Evolutionary conservation across 2,888 invertebrate species (phyloP).

Genomic region (Euclidia mi): DNA sequence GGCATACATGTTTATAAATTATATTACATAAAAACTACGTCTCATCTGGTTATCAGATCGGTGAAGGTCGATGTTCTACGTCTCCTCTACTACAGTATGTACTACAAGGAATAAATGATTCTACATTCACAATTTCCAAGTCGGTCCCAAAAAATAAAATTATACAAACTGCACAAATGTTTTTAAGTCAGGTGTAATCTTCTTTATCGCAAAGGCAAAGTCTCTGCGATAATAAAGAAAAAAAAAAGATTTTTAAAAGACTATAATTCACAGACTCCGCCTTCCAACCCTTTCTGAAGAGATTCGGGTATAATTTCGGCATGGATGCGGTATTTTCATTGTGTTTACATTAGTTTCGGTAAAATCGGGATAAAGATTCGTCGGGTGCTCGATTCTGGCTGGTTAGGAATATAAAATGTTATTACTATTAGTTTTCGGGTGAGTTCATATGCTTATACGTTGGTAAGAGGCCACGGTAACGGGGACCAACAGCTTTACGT

Average conservation of each 20-base stretch:
- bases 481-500: too few species aligned
- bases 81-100: too few species aligned
- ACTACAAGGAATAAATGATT: slow-evolving; percentile 29
- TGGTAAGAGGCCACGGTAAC: background rate
- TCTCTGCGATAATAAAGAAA: slow-evolving; percentile 80
- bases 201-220: slow-evolving; percentile 80
- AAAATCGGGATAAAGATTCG: slow-evolving; percentile 53
- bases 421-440: slow-evolving; percentile 22
- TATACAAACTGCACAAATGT: slow-evolving; percentile 70
- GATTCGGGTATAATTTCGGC: slow-evolving; percentile 55
- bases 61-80: too few species aligned
- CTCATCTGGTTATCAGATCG: too few species aligned
- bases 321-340: slow-evolving; percentile 60
- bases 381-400: slow-evolving; percentile 41
- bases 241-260: slow-evolving; percentile 85
- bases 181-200: slow-evolving; percentile 76
- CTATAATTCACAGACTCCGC: slow-evolving; percentile 76
- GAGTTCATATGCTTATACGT: background rate
- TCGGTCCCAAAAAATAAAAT: slow-evolving; percentile 53
- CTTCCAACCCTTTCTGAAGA: slow-evolving; percentile 70
- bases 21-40: too few species aligned
- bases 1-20: too few species aligned
- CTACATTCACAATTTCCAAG: slow-evolving; percentile 7
- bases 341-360: slow-evolving; percentile 54
- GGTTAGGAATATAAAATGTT: slow-evolving; percentile 44